Base-by-base conservation (phyloP, 2,113 vertebrate genomes). In the Psittacula cyanocephala region DNA sequence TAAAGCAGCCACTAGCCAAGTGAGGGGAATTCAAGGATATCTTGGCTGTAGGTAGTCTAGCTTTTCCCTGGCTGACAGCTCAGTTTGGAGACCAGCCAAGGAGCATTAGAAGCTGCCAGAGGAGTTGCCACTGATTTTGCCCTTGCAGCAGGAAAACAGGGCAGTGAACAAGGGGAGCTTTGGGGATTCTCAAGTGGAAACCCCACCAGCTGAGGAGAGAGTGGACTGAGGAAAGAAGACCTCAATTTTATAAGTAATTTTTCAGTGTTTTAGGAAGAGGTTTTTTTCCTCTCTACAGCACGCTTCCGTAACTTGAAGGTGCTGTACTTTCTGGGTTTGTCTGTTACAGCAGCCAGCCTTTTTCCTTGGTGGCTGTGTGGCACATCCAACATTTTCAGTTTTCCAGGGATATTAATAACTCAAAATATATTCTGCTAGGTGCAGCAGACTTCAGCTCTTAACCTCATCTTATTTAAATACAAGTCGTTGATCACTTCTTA, bases 361-460 rank as follows among this genome's bases (percentile, higher is more conserved):
- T 81, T 94, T 84, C 86, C 93, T 79, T 79, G 91, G 24, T 55
- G 91, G 84, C 81, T 47, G n/a, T 88, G 90, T 85, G 90, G 92
- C 65, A 92, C 72, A 88, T 91, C 39, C 72, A 81, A 43, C 55
- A 27, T 53, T 86, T 93, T 52, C 55, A 55, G 39, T 72, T 79
- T 89, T 80, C 50, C 46, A 35, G 68, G 43, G 76, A 50, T 88
- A 91, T 92, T 93, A 93, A 91, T 94, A 96, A 72, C 93, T 85
- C 63, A 9, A 8, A 64, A 33, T 9, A 1, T 9, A 37, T 82
- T 82, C 84, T 89, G 37, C 81, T 64, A 60, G 67, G 29, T 63
- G 67, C 71, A 69, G 78, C 75, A 77, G 78, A 44, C 62, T 91
- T 7, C 52, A 43, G 81, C 63, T 72, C 49, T 74, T 69, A 72